Evolutionary conservation across 1,140 invertebrate genomes (phyloP).

Genomic region (Drosophila parvula): DNA sequence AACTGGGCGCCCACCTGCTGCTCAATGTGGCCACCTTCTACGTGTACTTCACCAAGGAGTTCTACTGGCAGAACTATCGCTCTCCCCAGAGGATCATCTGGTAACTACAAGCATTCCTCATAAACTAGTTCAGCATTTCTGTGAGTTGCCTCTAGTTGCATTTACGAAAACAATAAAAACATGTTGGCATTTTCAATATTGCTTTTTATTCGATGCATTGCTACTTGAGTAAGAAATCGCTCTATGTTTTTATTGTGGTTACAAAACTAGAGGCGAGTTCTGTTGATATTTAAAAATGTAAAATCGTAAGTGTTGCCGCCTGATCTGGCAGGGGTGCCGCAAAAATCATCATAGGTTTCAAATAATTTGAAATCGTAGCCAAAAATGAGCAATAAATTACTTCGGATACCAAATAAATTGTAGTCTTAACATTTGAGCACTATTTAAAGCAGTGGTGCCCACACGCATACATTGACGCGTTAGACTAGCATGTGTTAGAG

Average conservation of each 20-base stretch:
- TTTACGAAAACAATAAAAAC: slow-evolving; percentile 20
- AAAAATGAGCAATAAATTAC: not conserved
- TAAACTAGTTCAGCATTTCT: not conserved
- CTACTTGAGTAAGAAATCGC: slow-evolving; percentile 68
- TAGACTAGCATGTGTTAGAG: too few relatives aligned
- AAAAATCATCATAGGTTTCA: not conserved
- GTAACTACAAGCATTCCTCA: slow-evolving; percentile 85
- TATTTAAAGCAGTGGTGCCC: too few relatives aligned
- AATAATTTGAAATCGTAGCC: not conserved
- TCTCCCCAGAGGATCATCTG: slow-evolving; percentile 96
- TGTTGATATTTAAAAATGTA: slow-evolving; percentile 22
- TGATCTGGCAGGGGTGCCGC: not conserved
- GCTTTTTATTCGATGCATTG: slow-evolving; percentile 78
- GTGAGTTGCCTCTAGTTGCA: not conserved
- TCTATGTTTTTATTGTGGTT: slow-evolving; percentile 56
- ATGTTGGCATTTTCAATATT: slow-evolving; percentile 56
- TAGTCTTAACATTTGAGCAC: too few relatives aligned
- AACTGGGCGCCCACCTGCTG: slow-evolving; percentile 89
- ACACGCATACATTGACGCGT: too few relatives aligned
- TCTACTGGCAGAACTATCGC: slow-evolving; percentile 91
- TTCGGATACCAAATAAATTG: too few relatives aligned
- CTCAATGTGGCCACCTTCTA: slow-evolving; percentile 92
- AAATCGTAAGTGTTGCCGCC: not conserved
- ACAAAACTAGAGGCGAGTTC: slow-evolving; percentile 47
- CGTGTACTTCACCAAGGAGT: slow-evolving; percentile 92